These are phyloP conservation scores for Leguminivora glycinivorella DNA, from an alignment of 1,140 invertebrate genomes.

Conservation along the genomic window DNA sequence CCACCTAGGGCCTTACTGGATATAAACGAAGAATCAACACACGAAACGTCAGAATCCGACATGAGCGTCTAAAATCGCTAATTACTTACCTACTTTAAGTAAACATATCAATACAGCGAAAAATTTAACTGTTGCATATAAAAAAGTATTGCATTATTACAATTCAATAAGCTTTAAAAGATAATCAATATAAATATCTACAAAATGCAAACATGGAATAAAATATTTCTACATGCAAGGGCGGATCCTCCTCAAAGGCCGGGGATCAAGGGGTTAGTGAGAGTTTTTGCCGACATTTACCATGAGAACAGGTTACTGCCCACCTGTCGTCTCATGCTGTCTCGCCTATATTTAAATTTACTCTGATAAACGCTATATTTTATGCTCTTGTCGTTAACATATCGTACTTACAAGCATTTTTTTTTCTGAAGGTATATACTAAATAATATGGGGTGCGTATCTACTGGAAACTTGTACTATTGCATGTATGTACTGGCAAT, in stretches of 20 bases:
- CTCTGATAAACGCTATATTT: constrained; percentile 32
- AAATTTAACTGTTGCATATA: too few relatives aligned
- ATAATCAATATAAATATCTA: too few relatives aligned
- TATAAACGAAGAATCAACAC: too few relatives aligned
- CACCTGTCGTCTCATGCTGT: constrained; percentile 49
- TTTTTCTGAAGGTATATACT: too few relatives aligned
- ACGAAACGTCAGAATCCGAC: not conserved
- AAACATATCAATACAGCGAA: too few relatives aligned
- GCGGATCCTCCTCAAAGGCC: constrained; percentile 12
- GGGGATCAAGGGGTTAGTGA: constrained; percentile 49
- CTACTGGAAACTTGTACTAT: too few relatives aligned
- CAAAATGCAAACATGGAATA: not conserved
- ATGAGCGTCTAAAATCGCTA: not conserved
- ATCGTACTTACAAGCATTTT: not conserved
- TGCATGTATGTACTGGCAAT: too few relatives aligned
- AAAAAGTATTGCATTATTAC: too few relatives aligned
- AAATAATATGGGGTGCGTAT: too few relatives aligned
- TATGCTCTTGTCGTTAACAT: not conserved
- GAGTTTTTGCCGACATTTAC: constrained; percentile 53
- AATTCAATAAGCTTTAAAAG: too few relatives aligned
- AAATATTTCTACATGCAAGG: not conserved
- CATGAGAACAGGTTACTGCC: constrained; percentile 46
- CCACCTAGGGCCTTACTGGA: not conserved
- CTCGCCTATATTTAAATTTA: constrained; percentile 31
- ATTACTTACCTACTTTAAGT: too few relatives aligned